A percentile compares a stretch with the other conserved stretches of the same genome.
These are phyloP conservation scores for Xiphydria camelus DNA, from an alignment of 2,888 invertebrate species.

Conservation along the genomic window DNA sequence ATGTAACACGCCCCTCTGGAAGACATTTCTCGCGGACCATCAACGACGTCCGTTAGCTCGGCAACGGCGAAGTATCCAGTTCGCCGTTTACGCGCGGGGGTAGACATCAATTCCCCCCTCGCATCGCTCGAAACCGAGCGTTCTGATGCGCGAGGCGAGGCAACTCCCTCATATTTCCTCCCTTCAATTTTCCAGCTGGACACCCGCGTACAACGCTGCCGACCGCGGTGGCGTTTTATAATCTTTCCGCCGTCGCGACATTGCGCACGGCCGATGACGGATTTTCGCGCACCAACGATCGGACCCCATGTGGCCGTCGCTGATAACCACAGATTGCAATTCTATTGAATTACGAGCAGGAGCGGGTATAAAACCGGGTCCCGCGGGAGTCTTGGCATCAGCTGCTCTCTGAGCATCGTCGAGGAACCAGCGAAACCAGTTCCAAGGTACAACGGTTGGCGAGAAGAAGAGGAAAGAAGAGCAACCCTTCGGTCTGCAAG, in stretches of 20 bases:
- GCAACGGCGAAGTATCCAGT: no score
- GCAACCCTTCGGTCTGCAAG: no score
- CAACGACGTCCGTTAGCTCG: no score
- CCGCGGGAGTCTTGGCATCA: constrained; percentile 29
- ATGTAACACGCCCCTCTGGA: no score
- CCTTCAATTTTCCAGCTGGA: constrained; percentile 39
- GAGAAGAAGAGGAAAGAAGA: no score
- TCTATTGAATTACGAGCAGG: constrained; percentile 45
- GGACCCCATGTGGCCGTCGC: constrained; percentile 50
- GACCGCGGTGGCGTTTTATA: constrained; percentile 29
- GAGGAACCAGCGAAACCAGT: constrained; percentile 30
- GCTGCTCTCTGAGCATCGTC: constrained; percentile 16
- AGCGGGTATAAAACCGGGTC: constrained; percentile 42
- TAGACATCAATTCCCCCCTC: no score
- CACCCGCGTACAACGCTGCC: constrained; percentile 24
- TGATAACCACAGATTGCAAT: constrained; percentile 54
- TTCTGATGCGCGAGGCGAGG: no score
- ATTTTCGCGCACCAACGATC: constrained; percentile 35
- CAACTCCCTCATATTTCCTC: constrained; percentile 9
- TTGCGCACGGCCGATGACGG: constrained; percentile 18
- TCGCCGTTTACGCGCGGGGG: no score
- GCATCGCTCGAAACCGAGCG: no score
- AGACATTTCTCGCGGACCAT: no score
- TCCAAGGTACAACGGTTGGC: no score
- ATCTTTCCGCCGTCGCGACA: constrained; percentile 30